phyloP scores from a whole-genome alignment of 2,113 vertebrate species.

The Grantiella picta region DNA sequence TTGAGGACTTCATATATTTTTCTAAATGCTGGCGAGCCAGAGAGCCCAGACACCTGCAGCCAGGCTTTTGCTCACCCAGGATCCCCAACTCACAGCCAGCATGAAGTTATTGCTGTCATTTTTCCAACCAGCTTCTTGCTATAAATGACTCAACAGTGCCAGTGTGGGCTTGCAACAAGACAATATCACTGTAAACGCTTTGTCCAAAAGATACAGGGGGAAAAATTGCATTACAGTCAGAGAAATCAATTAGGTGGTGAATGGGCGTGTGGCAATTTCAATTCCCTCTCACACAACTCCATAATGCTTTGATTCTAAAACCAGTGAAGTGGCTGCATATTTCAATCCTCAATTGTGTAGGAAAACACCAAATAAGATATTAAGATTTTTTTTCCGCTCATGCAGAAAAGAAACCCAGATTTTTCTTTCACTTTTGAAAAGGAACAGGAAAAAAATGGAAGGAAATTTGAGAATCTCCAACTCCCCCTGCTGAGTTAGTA shows the following conservation, averaged over 20 bases:
- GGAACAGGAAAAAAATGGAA: not conserved
- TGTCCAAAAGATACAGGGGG: conserved; percentile 43
- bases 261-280: conserved; percentile 71
- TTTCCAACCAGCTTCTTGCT: not conserved
- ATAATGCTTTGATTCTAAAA: conserved; percentile 65
- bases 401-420: not conserved
- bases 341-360: conserved; percentile 67
- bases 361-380: conserved; percentile 60
- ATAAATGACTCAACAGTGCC: not conserved
- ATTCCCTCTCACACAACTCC: conserved; percentile 49
- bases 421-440: conserved; percentile 55
- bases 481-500: conserved; percentile 45
- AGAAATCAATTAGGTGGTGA: conserved; percentile 74
- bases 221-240: conserved; percentile 66
- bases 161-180: conserved; percentile 28
- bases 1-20: not conserved
- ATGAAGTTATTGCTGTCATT: not conserved
- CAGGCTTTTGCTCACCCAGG: not conserved
- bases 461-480: conserved; percentile 45
- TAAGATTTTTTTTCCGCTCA: conserved; percentile 21
- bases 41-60: not conserved
- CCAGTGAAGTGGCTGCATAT: conserved; percentile 62
- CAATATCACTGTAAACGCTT: conserved; percentile 33
- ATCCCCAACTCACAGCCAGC: not conserved
- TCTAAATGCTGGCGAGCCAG: not conserved